phyloP scores from a whole-genome alignment of 2,113 vertebrate genomes.

The Spermophilus dauricus region DNA sequence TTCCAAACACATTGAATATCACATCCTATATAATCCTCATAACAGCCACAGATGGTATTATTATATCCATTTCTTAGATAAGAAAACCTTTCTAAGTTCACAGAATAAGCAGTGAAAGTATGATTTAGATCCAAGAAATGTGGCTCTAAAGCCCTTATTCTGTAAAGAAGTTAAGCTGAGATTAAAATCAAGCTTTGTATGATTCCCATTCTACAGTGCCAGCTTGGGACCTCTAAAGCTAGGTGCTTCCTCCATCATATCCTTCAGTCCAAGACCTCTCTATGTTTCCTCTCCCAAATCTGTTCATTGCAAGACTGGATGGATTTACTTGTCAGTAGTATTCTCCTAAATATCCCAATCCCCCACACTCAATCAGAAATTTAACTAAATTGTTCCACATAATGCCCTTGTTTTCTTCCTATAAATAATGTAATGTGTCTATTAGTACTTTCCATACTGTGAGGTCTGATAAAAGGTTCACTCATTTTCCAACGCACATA shows the following conservation, averaged over 20 bases:
- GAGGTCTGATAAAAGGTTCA: background rate
- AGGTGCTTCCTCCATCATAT: background rate
- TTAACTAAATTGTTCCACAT: background rate
- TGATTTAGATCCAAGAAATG: background rate
- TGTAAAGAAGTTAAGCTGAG: background rate
- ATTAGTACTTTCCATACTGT: background rate
- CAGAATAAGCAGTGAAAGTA: conserved; percentile 10
- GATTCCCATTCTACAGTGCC: background rate
- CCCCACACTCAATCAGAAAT: background rate
- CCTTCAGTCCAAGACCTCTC: background rate
- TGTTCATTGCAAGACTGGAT: background rate
- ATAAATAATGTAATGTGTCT: background rate
- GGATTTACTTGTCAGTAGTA: no score
- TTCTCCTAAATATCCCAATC: no score
- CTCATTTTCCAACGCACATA: conserved; percentile 12
- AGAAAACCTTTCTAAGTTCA: background rate
- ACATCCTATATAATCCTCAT: background rate
- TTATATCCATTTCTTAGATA: background rate
- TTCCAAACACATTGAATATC: background rate
- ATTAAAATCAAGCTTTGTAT: background rate
- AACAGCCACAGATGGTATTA: background rate
- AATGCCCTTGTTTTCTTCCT: background rate
- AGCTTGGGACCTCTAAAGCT: background rate
- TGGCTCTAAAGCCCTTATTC: background rate
- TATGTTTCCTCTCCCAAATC: background rate